These are phyloP conservation scores for Gallirallus australis DNA, from an alignment of 2,797 vertebrate species.

Conservation along the genomic window DNA sequence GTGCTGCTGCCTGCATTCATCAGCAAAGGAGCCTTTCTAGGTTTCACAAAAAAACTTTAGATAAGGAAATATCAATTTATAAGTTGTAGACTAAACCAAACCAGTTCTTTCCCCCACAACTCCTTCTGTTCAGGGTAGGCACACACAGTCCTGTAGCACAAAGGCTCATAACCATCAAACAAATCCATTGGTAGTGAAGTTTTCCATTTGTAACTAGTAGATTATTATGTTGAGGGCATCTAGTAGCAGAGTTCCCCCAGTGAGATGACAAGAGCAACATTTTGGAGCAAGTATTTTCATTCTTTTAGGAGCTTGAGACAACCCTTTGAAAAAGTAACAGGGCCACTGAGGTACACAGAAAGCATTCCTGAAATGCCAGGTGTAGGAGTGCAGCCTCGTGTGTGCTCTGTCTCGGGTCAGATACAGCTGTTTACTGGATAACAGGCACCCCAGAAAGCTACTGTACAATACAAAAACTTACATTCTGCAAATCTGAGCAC, in stretches of 20 bases:
- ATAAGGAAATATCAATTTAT: no score
- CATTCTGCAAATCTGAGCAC: not conserved
- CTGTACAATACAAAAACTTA: rapidly evolving
- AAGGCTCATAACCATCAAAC: not conserved
- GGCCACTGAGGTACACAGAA: not conserved
- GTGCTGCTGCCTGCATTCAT: not conserved
- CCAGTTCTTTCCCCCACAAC: not conserved
- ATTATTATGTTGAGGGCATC: not conserved
- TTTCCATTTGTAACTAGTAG: not conserved
- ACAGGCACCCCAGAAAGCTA: not conserved
- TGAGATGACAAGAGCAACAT: not conserved
- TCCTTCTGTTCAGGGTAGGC: not conserved
- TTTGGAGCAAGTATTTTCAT: not conserved
- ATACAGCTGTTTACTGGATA: no score
- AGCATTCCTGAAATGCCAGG: not conserved
- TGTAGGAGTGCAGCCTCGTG: not conserved
- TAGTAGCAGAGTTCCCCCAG: not conserved
- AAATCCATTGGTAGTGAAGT: rapidly evolving
- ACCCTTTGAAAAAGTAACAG: not conserved
- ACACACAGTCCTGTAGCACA: no score
- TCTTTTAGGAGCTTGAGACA: not conserved
- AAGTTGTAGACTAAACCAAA: not conserved
- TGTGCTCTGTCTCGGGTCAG: rapidly evolving
- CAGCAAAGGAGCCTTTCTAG: not conserved
- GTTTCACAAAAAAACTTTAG: not conserved